Base-by-base conservation (phyloP, 2,797 vertebrate genomes). In the Acipenser ruthenus region DNA sequence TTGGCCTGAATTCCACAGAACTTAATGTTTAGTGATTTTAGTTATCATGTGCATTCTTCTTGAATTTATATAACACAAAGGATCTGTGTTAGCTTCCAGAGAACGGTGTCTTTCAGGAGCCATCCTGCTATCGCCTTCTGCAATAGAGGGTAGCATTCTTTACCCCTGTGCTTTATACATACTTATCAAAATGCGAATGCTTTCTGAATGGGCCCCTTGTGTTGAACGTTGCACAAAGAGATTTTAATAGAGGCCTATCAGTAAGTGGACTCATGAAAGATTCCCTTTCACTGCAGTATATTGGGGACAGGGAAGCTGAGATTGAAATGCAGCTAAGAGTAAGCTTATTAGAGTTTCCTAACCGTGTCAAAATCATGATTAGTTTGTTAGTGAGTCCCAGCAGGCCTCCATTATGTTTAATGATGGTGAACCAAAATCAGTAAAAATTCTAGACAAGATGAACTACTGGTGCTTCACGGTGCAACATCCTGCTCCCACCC, bases 341-440 rank as follows among this genome's bases (percentile, higher is more conserved):
- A n/a, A 9, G 52, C 52, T 55, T 55, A 55, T 55, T 55, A 55
- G n/a, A 55, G 52, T 9, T 55, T n/a, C 52, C n/a, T 10, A 55
- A 55, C 52, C n/a, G 52, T 55, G 52, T 55, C 52, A 55, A 55
- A 55, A 55, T 55, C 9, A 9, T 55, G n/a, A 55, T 55, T 4
- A 10, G 9, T 55, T n/a, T 55, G 9, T 3, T n/a, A 10, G 52
- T 9, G n/a, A 55, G 3, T 55, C 52, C 52, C 52, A 55, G 52
- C n/a, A 55, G 52, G 52, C 52, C 52, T 37, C 52, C 52, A 55
- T 55, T 55, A 55, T 55, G n/a, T 55, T 55, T 55, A 55, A 55
- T 55, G 52, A 55, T n/a, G 9, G 52, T 55, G 52, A 55, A 55
- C 9, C n/a, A n/a, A 55, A 55, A 55, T 55, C 52, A n/a, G 52